phyloP scores from a whole-genome alignment of 2,113 vertebrate genomes.

The Colaptes auratus region DNA sequence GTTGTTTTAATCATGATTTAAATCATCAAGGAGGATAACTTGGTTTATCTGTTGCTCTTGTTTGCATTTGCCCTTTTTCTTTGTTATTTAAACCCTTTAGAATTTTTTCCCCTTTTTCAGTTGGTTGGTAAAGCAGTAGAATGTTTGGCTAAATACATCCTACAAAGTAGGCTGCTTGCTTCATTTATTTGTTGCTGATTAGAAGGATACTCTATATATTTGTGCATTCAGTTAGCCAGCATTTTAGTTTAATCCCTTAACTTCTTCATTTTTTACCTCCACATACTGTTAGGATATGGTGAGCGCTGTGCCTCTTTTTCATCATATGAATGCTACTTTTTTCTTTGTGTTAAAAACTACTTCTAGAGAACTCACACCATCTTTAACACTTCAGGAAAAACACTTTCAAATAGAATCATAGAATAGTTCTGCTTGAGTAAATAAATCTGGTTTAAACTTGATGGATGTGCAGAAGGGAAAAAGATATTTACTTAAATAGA shows the following conservation, averaged over 20 bases:
- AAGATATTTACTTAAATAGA: background rate
- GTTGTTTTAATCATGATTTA: background rate
- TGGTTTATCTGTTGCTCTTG: background rate
- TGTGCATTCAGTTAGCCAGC: background rate
- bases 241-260: background rate
- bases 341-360: background rate
- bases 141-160: background rate
- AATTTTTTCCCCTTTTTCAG: background rate
- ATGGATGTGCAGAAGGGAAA: background rate
- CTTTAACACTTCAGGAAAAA: background rate
- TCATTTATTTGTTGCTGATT: background rate
- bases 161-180: background rate
- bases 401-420: background rate
- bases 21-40: background rate
- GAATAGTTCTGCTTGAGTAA: background rate
- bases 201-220: background rate
- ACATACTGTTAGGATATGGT: background rate
- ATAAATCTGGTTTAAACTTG: background rate
- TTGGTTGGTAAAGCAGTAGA: background rate
- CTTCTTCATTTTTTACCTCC: background rate
- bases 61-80: background rate
- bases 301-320: background rate
- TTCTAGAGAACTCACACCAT: background rate
- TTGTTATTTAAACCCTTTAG: background rate
- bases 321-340: background rate